phyloP scores from a whole-genome alignment of 2,113 vertebrate genomes.

The Pomatostomus ruficeps region DNA sequence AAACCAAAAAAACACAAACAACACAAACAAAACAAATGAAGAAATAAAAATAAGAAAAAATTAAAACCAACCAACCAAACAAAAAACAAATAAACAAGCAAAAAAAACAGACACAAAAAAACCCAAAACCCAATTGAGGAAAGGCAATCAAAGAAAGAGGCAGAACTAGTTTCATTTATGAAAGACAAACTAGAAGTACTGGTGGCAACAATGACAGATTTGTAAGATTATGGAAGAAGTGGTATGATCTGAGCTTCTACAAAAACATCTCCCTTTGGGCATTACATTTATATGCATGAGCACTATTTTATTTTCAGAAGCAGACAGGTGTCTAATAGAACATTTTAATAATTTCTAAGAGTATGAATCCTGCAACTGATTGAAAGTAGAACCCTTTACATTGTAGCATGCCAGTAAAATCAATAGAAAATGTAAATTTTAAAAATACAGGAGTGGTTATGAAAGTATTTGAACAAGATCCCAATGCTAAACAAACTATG shows the following conservation, averaged over 20 bases:
- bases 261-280: background rate
- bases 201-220: background rate
- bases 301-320: conserved; percentile 16
- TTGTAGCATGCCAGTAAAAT: background rate
- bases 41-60: background rate
- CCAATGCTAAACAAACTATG: background rate
- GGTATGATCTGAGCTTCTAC: background rate
- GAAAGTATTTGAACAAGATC: background rate
- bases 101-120: no score
- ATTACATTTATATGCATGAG: conserved; percentile 4
- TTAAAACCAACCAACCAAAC: background rate
- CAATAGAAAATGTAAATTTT: background rate
- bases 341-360: conserved; percentile 15
- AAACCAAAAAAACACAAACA: background rate
- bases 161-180: background rate
- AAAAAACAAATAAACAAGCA: background rate
- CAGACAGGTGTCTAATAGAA: background rate
- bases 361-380: background rate
- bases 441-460: background rate
- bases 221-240: background rate
- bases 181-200: background rate
- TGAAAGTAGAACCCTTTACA: background rate
- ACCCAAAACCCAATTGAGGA: accelerated
- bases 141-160: background rate
- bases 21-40: background rate